Conservation (phyloP, 2,113 vertebrate genomes). For the Pseudorhombus dupliciocellatus region DNA sequence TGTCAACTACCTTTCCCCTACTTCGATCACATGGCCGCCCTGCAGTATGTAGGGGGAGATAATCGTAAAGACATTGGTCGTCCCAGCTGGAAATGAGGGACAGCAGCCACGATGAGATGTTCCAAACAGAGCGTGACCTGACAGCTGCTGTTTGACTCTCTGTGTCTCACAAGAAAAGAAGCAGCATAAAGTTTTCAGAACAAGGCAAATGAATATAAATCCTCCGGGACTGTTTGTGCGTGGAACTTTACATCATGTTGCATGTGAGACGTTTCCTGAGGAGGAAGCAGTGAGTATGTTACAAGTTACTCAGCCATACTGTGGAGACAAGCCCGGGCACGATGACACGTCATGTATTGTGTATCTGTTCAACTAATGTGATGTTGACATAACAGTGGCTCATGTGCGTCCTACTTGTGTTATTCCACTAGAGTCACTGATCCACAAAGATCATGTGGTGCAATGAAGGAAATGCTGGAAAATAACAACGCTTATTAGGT, state of each 20-base stretch:
- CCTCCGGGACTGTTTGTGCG: neutral
- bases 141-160: slow-evolving; percentile 38
- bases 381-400: slow-evolving; percentile 28
- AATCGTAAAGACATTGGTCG: slow-evolving; percentile 19
- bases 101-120: slow-evolving; percentile 24
- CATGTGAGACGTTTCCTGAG: slow-evolving; percentile 2
- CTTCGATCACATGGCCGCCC: slow-evolving; percentile 61
- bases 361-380: neutral
- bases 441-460: neutral
- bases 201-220: neutral
- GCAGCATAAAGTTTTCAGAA: neutral
- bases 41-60: slow-evolving; percentile 41
- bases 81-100: slow-evolving; percentile 39
- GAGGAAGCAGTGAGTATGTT: neutral
- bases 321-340: neutral
- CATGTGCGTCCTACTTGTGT: slow-evolving; percentile 1
- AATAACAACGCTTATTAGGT: neutral
- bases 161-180: neutral
- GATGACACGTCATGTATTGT: slow-evolving; percentile 15
- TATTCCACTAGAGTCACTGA: neutral
- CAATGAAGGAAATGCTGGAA: neutral
- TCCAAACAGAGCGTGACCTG: slow-evolving; percentile 16
- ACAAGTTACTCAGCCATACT: slow-evolving; percentile 17
- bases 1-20: slow-evolving; percentile 73
- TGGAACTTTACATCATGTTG: slow-evolving; percentile 40